Percentiles rank a stretch among this genome's conserved stretches.
phyloP scores from a whole-genome alignment of 1,140 invertebrate species.

The Polypedilum pembai region DNA sequence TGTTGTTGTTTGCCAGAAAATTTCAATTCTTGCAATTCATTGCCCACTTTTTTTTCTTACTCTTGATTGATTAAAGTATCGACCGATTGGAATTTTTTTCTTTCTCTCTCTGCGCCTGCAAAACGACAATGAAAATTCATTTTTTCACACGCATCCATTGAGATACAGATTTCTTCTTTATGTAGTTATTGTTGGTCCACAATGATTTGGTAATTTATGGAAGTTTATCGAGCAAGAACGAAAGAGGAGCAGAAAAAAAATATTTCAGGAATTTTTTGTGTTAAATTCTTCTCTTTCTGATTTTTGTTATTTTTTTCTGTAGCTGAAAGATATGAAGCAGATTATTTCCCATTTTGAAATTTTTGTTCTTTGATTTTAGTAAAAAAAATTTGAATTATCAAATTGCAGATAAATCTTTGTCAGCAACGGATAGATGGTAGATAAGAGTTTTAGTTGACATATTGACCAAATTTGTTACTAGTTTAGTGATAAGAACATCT shows the following conservation, averaged over 20 bases:
- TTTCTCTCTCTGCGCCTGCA: background rate
- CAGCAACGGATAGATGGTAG: too few relatives aligned
- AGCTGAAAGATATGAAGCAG: too few relatives aligned
- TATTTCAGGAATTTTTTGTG: background rate
- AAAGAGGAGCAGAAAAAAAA: background rate
- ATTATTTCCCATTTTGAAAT: too few relatives aligned
- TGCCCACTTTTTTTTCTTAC: background rate
- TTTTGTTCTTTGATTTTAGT: too few relatives aligned
- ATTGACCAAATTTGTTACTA: too few relatives aligned
- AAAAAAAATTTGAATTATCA: too few relatives aligned
- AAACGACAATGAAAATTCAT: constrained; percentile 5
- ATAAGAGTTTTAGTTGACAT: too few relatives aligned
- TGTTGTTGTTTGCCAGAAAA: too few relatives aligned
- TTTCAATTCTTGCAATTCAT: background rate
- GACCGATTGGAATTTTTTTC: background rate
- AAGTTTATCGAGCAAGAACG: constrained; percentile 3
- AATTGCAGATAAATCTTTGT: too few relatives aligned
- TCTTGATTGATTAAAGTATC: constrained; percentile 27
- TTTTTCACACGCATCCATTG: background rate
- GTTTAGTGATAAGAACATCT: too few relatives aligned
- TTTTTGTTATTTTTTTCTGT: too few relatives aligned
- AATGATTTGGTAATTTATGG: constrained; percentile 10
- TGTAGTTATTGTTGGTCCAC: constrained; percentile 11
- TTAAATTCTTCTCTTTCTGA: background rate
- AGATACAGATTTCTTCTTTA: background rate